phyloP scores from a whole-genome alignment of 2,797 vertebrate genomes.

The Xyrichtys novacula region DNA sequence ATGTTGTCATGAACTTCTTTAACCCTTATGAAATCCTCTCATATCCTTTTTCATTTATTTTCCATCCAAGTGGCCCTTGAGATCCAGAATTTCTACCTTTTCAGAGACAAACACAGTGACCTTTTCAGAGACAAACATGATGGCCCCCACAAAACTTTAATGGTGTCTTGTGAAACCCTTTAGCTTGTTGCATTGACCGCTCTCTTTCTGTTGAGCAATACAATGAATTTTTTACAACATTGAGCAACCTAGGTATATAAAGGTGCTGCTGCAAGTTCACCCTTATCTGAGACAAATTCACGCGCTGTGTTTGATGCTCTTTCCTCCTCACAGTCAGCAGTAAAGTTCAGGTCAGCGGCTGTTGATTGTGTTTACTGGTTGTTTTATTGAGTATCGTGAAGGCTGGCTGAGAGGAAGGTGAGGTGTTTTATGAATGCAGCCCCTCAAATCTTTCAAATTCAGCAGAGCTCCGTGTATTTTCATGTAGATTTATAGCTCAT shows the following conservation, averaged over 20 bases:
- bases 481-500: background rate
- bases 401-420: background rate
- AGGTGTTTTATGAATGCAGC: background rate
- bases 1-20: background rate
- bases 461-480: background rate
- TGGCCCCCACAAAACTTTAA: constrained; percentile 21
- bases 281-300: constrained; percentile 20
- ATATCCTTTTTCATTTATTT: background rate
- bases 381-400: constrained; percentile 4
- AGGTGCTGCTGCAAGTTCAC: constrained; percentile 17
- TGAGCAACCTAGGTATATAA: constrained; percentile 4
- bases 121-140: constrained; percentile 1
- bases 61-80: background rate
- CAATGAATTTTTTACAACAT: constrained; percentile 32
- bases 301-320: background rate
- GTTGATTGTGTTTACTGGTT: background rate
- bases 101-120: background rate
- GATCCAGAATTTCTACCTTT: background rate
- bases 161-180: constrained; percentile 20
- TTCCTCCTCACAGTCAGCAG: background rate
- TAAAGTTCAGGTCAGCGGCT: constrained; percentile 22
- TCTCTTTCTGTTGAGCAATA: background rate
- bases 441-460: background rate
- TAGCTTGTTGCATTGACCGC: background rate
- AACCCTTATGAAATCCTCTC: background rate